These are phyloP conservation scores for Synergus gifuensis DNA, from an alignment of 2,888 invertebrate species.

Conservation along the genomic window DNA sequence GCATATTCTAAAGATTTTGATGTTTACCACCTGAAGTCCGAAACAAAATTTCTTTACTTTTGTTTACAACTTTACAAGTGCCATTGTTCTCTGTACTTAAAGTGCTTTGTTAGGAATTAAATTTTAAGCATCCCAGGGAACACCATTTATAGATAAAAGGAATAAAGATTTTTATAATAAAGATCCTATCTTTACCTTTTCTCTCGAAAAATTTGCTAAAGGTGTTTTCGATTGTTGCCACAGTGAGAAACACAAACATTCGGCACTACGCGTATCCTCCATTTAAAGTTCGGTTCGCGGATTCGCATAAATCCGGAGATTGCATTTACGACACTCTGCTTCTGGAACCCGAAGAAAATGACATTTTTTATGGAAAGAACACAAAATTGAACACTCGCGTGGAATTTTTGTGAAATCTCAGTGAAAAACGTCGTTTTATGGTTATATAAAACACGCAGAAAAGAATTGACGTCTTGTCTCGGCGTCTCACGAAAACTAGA, in stretches of 20 bases:
- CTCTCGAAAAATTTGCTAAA: background rate
- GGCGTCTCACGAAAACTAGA: constrained; percentile 53
- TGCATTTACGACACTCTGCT: constrained; percentile 9
- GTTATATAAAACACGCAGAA: background rate
- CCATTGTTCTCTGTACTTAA: constrained; percentile 15
- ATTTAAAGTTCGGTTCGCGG: constrained; percentile 38
- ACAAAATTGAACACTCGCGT: background rate
- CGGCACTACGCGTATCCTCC: constrained; percentile 42
- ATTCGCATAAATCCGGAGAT: constrained; percentile 7
- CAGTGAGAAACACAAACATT: constrained; percentile 29
- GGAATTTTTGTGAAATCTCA: constrained; percentile 4
- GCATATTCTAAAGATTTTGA: background rate
- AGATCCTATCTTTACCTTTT: constrained; percentile 16
- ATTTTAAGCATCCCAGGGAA: background rate
- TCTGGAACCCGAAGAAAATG: background rate
- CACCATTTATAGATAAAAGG: background rate
- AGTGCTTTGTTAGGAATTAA: background rate
- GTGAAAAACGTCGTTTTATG: background rate
- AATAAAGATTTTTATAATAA: no score
- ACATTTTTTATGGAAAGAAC: background rate
- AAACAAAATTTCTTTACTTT: background rate
- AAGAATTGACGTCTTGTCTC: constrained; percentile 38
- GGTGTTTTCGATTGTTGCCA: background rate
- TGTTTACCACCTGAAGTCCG: background rate
- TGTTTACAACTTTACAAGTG: constrained; percentile 15